Percentiles rank a stretch among this genome's conserved stretches.
Conservation (phyloP, 2,888 invertebrate genomes). For the Galerucella pusilla region DNA sequence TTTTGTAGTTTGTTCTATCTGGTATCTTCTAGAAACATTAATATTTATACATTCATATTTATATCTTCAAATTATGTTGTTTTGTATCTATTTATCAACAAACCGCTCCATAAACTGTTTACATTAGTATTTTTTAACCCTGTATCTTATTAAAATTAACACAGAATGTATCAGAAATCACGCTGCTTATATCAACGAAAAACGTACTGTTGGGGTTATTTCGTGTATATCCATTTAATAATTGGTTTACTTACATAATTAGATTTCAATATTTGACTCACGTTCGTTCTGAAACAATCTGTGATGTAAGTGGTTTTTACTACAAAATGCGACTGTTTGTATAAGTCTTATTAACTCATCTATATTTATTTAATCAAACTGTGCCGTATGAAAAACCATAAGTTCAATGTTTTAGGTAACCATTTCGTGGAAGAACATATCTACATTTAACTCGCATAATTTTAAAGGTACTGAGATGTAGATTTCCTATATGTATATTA, state of each 20-base stretch:
- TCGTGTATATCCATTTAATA: neutral
- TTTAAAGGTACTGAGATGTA: too few species aligned
- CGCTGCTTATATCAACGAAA: neutral
- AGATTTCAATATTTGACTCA: neutral
- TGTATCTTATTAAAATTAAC: neutral
- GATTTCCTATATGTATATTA: too few species aligned
- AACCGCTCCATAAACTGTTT: neutral
- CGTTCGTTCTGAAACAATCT: conserved; percentile 7
- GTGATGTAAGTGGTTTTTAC: neutral
- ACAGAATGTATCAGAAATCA: conserved; percentile 1
- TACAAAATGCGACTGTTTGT: neutral
- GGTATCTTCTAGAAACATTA: too few species aligned
- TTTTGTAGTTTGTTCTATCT: too few species aligned
- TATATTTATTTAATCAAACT: too few species aligned
- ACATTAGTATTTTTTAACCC: neutral
- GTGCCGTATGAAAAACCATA: too few species aligned
- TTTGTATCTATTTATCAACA: neutral
- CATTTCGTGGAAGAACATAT: too few species aligned
- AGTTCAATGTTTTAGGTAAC: too few species aligned
- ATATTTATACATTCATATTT: neutral
- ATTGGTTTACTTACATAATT: too few species aligned
- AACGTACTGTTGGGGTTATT: neutral
- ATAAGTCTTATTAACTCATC: too few species aligned
- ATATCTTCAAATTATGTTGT: neutral
- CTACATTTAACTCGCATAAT: too few species aligned